These are phyloP conservation scores for Malurus melanocephalus DNA, from an alignment of 2,113 vertebrate genomes.

Conservation along the genomic window DNA sequence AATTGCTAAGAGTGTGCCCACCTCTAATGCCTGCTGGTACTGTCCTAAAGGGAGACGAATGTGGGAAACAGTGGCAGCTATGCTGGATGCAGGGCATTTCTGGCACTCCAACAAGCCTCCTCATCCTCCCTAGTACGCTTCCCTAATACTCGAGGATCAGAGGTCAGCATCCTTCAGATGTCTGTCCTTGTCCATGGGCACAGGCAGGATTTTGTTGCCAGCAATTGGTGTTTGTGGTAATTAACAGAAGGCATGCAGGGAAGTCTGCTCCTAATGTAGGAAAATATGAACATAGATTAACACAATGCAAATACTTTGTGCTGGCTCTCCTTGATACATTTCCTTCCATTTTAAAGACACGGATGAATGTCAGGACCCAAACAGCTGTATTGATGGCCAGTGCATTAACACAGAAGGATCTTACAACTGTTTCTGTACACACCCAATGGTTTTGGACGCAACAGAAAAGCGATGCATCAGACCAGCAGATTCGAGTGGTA, in stretches of 20 bases:
- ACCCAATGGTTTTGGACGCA: conserved; percentile 82
- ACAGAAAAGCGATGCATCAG: conserved; percentile 77
- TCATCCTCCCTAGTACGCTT: background rate
- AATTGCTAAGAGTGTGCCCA: background rate
- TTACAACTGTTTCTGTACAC: conserved; percentile 90
- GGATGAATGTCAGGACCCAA: conserved; percentile 90
- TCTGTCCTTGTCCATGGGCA: background rate
- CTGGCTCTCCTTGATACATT: conserved; percentile 46
- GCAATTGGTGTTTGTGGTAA: background rate
- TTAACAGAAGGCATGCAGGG: background rate
- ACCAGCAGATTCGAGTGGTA: conserved; percentile 78
- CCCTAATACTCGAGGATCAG: background rate
- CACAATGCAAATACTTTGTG: background rate
- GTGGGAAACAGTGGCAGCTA: background rate
- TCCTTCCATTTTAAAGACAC: conserved; percentile 78
- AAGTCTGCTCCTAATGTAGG: background rate
- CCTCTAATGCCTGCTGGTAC: background rate
- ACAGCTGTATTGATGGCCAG: conserved; percentile 83
- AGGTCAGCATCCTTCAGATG: background rate
- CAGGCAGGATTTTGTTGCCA: background rate
- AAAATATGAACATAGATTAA: conserved; percentile 11
- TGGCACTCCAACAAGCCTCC: background rate
- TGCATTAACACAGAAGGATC: conserved; percentile 92
- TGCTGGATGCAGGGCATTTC: background rate
- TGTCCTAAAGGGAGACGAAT: background rate